A percentile compares a stretch with the other conserved stretches of the same genome.
Evolutionary conservation across 1,140 invertebrate species (phyloP).

Genomic region (Pachypsylla venusta): DNA sequence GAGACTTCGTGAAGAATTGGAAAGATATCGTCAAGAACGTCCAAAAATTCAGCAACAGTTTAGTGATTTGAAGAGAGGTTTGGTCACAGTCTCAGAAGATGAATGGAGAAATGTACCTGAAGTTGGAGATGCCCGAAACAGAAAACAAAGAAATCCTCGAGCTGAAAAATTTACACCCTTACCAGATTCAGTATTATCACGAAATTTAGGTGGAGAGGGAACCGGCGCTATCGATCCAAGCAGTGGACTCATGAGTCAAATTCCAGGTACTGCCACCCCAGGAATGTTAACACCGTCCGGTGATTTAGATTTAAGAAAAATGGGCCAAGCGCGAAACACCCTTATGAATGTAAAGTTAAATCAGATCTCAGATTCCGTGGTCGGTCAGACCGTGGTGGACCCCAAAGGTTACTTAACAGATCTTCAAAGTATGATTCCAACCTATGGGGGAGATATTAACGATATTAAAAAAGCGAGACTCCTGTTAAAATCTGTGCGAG

Average conservation of each 20-base stretch:
- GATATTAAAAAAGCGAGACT: constrained; percentile 97
- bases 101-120: constrained; percentile 97
- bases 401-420: constrained; percentile 98
- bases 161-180: constrained; percentile 94
- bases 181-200: constrained; percentile 88
- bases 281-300: constrained; percentile 60
- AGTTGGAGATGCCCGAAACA: constrained; percentile 96
- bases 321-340: constrained; percentile 98
- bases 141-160: constrained; percentile 87
- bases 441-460: constrained; percentile 91
- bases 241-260: constrained; percentile 68
- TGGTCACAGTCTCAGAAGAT: constrained; percentile 71
- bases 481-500: constrained; percentile 91
- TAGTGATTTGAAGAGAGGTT: constrained; percentile 87
- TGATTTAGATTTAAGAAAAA: constrained; percentile 95
- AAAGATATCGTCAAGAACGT: constrained; percentile 93
- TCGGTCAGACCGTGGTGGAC: constrained; percentile 98
- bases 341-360: constrained; percentile 98
- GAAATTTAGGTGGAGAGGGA: constrained; percentile 74
- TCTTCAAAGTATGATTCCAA: constrained; percentile 96
- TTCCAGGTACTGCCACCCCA: constrained; percentile 55
- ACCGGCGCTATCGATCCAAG: constrained; percentile 66
- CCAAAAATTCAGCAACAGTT: constrained; percentile 99
- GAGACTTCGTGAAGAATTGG: constrained; percentile 66
- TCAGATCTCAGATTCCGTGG: constrained; percentile 96